Base-by-base conservation (phyloP, 2,888 invertebrate genomes). In the Dascillus cervinus region DNA sequence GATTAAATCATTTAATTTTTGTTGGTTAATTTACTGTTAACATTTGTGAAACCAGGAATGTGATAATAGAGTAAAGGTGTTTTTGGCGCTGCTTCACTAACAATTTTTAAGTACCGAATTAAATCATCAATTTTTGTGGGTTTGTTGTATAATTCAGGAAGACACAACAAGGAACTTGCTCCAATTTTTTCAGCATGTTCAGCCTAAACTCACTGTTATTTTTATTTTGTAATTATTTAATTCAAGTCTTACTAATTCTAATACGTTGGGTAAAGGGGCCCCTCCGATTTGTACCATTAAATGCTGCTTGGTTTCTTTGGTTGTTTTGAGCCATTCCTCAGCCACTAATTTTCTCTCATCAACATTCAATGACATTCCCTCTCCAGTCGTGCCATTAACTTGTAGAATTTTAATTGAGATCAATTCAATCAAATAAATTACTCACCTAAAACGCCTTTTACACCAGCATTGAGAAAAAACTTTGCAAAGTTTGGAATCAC, bases 51-150 rank as follows among this genome's bases (percentile, higher is more conserved):
- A 37, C 66, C 66, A 1, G 88, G 88, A 46, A 86, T 81, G 53
- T 89, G 88, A 54, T 90, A 89, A 55, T 88, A 88, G 13, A 87
- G 67, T 22, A 90, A 71, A 0, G 89, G 89, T 1, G 80, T 74
- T 3, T 75, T 76, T 0, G 83, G 80, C 1, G 86, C 88, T 0
- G 79, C 77, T 9, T 70, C 65, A 0, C 80, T 74, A 3, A 90
- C 74, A 26, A 70, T 54, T 44, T 71, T 71, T 28, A 87, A 65
- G 53, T 86, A 85, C 32, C 68, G 65, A 1, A 79, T 75, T 31
- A 86, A 64, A 15, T 79, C 73, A 4, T 68, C 58, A 0, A 72
- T 65, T 1, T 63, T 69, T 3, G 62, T 61, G 1, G 85, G 85
- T 52, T 77, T 82, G 60, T 81, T 82, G 60, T 82, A 87, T 13